Conservation (phyloP, 2,113 vertebrate species). For the Bucco capensis region DNA sequence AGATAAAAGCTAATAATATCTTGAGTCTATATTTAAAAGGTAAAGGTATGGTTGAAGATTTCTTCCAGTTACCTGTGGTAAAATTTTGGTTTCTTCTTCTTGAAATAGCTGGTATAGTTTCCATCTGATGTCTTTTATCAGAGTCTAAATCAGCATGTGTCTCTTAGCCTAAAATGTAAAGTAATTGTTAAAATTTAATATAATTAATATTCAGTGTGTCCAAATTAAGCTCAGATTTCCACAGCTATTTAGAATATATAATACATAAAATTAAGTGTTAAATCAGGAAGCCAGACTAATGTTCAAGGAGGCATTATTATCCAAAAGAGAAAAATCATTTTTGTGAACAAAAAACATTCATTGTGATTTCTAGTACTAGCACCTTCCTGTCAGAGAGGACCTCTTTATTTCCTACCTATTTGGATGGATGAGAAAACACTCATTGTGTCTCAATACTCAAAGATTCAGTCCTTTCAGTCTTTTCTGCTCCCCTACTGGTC, state of each 20-base stretch:
- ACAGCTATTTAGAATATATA: neutral
- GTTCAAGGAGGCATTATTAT: neutral
- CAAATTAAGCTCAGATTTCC: slow-evolving; percentile 10
- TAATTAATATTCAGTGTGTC: neutral
- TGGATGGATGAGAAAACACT: neutral
- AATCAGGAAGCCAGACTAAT: neutral
- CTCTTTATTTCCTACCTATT: neutral
- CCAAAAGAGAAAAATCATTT: neutral
- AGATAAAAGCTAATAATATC: neutral
- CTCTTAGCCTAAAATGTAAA: neutral
- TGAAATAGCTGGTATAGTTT: neutral
- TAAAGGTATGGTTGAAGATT: neutral
- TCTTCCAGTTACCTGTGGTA: neutral
- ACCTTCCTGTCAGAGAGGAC: neutral
- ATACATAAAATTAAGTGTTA: neutral
- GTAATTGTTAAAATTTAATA: neutral
- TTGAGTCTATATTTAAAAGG: neutral
- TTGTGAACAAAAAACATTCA: neutral
- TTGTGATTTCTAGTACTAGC: neutral
- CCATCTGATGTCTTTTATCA: neutral
- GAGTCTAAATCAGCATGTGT: slow-evolving; percentile 1
- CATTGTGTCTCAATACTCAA: no score
- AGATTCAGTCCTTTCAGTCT: neutral
- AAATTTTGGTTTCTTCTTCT: slow-evolving; percentile 13
- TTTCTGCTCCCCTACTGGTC: neutral